Evolutionary conservation across 1,140 invertebrate species (phyloP).

Genomic region (Atopsyche davidsoni): DNA sequence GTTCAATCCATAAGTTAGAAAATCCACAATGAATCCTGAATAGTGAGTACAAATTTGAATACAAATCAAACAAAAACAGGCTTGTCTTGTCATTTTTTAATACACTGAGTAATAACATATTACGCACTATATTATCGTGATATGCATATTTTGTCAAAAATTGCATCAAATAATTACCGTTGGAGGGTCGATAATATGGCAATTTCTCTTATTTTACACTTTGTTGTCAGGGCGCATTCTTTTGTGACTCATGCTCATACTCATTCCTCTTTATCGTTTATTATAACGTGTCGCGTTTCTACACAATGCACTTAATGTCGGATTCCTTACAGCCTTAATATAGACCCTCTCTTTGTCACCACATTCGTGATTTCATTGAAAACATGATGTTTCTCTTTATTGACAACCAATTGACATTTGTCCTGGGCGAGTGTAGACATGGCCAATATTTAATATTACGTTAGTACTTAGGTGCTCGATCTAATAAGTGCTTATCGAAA

Average conservation of each 20-base stretch:
- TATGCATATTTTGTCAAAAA: slow-evolving; percentile 1
- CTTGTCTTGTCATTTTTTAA: slow-evolving; percentile 11
- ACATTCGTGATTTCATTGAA: too few species aligned
- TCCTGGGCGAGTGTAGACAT: too few species aligned
- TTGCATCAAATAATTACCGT: neutral
- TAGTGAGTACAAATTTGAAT: slow-evolving; percentile 23
- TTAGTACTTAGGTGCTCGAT: too few species aligned
- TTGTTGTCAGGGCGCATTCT: slow-evolving; percentile 15
- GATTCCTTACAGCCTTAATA: too few species aligned
- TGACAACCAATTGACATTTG: too few species aligned
- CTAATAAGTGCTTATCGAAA: too few species aligned
- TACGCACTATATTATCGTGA: slow-evolving; percentile 16
- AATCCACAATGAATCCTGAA: slow-evolving; percentile 28
- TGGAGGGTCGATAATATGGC: neutral
- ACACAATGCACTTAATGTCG: too few species aligned
- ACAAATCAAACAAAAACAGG: slow-evolving; percentile 21
- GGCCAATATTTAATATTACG: too few species aligned
- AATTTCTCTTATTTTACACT: neutral
- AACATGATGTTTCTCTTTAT: too few species aligned
- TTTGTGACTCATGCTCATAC: slow-evolving; percentile 20
- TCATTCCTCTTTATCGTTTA: slow-evolving; percentile 13
- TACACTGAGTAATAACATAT: slow-evolving; percentile 18
- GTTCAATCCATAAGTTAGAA: slow-evolving; percentile 19
- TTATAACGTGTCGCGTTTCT: neutral
- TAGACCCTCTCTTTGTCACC: too few species aligned